Base-by-base conservation (phyloP, 2,888 invertebrate species). In the Nycteola revayana region DNA sequence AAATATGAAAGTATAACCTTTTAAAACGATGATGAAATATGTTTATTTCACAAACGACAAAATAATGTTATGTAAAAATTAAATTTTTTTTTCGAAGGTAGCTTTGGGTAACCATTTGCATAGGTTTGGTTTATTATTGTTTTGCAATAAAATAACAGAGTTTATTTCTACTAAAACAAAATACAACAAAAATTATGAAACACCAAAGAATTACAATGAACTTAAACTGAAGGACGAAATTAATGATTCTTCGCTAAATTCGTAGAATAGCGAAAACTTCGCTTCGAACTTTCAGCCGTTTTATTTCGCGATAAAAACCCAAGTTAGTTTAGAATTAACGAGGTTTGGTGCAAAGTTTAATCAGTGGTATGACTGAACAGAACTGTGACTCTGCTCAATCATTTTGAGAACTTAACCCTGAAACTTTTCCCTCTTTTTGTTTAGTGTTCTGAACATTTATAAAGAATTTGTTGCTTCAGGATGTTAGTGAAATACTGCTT, bases 261-360 rank as follows among this genome's bases (percentile, higher is more conserved):
- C 27, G 53, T 45, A 52, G 51, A 47, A 48, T 40, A 52, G 41
- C 51, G 40, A 23, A 51, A 60, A 63, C 49, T 53, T 58, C 33
- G 28, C 40, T 29, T 44, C 38, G 51, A 57, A 63, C 54, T 68
- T 55, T 34, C 26, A 31, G 40, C 34, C 51, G 43, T 62, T 70
- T 66, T 57, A 62, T 61, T 64, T 44, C 49, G 49, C 56, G 59
- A 58, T 66, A 67, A 71, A 70, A 71, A 60, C 40, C 51, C 42
- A 53, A 61, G 60, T 58, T 53, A 43, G 42, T 58, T 51, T 35
- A 42, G 32, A 43, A 49, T 53, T 53, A 55, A 63, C 57, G 61
- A 60, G 52, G 46, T 46, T 55, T 45, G 49, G 54, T 39, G 48
- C 40, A 38, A 54, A 65, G 54, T 63, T 63, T 66, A 49, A 67